phyloP scores from a whole-genome alignment of 2,113 vertebrate species.

The Colossoma macropomum region DNA sequence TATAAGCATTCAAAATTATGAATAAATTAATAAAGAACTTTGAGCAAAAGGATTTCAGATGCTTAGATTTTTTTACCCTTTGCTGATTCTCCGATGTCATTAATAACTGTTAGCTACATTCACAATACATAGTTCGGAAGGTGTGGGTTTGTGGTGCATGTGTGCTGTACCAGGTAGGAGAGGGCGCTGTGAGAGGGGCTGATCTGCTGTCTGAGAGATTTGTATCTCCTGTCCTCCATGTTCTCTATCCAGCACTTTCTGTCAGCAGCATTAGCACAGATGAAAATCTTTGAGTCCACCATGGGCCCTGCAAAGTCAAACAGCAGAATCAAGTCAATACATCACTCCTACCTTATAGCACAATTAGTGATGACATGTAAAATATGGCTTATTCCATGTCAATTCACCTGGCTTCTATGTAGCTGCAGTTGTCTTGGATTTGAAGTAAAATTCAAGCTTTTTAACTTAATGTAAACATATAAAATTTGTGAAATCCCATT shows the following conservation, averaged over 20 bases:
- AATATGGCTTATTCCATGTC: too few relatives aligned
- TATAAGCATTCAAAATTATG: too few relatives aligned
- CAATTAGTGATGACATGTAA: too few relatives aligned
- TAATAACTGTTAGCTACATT: not conserved
- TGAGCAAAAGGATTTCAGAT: too few relatives aligned
- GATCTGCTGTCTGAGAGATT: constrained; percentile 64
- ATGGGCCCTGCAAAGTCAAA: constrained; percentile 71
- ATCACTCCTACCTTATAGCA: too few relatives aligned
- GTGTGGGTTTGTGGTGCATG: not conserved
- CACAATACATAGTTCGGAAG: not conserved
- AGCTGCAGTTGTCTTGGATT: too few relatives aligned
- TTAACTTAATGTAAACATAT: too few relatives aligned
- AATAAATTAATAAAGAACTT: too few relatives aligned
- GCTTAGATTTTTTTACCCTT: too few relatives aligned
- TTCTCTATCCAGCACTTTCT: constrained; percentile 73
- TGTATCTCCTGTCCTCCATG: constrained; percentile 73
- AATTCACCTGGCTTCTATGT: too few relatives aligned
- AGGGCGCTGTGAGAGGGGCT: constrained; percentile 72
- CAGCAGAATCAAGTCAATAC: not conserved
- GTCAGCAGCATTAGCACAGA: constrained; percentile 72
- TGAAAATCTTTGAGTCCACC: constrained; percentile 78
- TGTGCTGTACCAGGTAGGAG: constrained; percentile 75
- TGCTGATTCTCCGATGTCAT: not conserved
- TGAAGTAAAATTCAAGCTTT: too few relatives aligned
- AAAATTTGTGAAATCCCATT: too few relatives aligned